Evolutionary conservation across 1,140 invertebrate genomes (phyloP), one percentile per base, ranked within the genome.

Genomic region (Nasonia vitripennis): DNA sequence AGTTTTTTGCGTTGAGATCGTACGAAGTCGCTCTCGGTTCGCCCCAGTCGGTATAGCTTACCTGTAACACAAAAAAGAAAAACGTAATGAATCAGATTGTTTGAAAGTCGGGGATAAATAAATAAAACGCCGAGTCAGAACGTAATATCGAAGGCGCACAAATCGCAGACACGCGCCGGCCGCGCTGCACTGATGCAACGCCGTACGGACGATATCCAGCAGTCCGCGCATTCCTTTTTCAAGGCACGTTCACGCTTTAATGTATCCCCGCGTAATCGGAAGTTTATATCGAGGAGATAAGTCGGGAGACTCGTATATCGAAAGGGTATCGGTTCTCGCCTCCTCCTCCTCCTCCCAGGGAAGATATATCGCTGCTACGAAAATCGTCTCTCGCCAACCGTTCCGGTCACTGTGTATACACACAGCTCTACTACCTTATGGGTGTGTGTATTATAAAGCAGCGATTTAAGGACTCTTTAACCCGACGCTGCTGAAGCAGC

Each of bases 31-130:
- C 14, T 10, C n/a, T 27, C 1, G 45, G 20, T 27, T 62, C 7
- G 20, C 9, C 2, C 27, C 7, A 17, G 27, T 34, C 0, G 20
- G 1, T 37, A 70, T 82, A 82, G 34, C 84, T 86, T 51, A 86
- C 84, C 84, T 86, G 84, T 37, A 86, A 86, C 67, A 86, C 45
- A 78, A 2, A 85, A 55, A 78, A 55, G 14, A 78, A 74, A 74
- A 74, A 31, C 6, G 41, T 6, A 31, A 7, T 68, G 2, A 4
- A 48, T 48, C 34, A 62, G n/a, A n/a, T 7, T 62, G 55, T 62
- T 62, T 37, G 5, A 37, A 37, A 37, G 2, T 37, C 34, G 6
- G 0, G 55, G n/a, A 45, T 62, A 62, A 7, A 62, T 7, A n/a
- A 62, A 62, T 62, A 62, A 62, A 20, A 55, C 4, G 14, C 6